phyloP scores from a whole-genome alignment of 1,140 invertebrate genomes.

The Musca domestica region DNA sequence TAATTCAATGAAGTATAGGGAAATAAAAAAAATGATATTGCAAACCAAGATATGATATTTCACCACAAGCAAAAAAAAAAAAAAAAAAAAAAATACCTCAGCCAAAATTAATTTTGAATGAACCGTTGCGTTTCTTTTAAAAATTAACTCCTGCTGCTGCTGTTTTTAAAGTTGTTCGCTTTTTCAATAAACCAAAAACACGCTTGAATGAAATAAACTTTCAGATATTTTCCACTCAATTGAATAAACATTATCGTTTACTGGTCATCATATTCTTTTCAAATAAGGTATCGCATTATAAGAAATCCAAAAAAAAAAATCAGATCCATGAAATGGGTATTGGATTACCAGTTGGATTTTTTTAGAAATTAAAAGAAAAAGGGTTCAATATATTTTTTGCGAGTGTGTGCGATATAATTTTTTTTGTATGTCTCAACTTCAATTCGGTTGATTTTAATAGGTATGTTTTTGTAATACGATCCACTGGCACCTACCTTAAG shows the following conservation, averaged over 20 bases:
- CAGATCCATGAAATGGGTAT: too few relatives aligned
- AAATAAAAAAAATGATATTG: not conserved
- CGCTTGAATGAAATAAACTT: slow-evolving; percentile 18
- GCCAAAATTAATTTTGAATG: not conserved
- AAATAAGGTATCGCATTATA: not conserved
- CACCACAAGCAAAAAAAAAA: not conserved
- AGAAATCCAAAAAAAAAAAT: not conserved
- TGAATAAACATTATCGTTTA: slow-evolving; percentile 36
- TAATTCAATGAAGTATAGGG: not conserved
- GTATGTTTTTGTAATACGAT: slow-evolving; percentile 40
- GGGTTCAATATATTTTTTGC: slow-evolving; percentile 29
- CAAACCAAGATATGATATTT: not conserved
- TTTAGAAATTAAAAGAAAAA: slow-evolving; percentile 25
- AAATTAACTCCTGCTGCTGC: not conserved
- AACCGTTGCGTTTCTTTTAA: not conserved
- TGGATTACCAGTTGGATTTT: too few relatives aligned
- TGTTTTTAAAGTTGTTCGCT: not conserved
- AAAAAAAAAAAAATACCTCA: not conserved
- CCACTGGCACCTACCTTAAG: slow-evolving; percentile 51
- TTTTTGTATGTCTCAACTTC: not conserved
- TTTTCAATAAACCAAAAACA: not conserved
- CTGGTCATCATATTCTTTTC: not conserved
- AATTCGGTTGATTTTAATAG: not conserved
- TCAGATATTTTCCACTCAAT: slow-evolving; percentile 50
- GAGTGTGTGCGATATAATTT: not conserved